These are phyloP conservation scores for Melanotus villosus DNA, from an alignment of 2,888 invertebrate genomes.

Conservation along the genomic window DNA sequence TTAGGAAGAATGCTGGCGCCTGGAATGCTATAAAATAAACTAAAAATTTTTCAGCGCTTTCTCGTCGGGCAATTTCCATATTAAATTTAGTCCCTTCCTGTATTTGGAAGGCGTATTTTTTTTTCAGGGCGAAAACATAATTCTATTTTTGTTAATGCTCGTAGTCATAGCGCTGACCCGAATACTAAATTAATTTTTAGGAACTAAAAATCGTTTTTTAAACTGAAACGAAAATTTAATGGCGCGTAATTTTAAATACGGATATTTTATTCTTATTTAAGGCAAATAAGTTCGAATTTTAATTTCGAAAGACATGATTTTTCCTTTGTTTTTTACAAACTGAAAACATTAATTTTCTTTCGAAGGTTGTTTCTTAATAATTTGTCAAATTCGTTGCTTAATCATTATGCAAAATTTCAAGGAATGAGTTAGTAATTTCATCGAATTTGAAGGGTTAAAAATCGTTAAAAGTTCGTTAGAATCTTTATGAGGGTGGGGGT, in stretches of 20 bases:
- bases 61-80: conserved; percentile 25
- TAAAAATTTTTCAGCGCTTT: conserved; percentile 16
- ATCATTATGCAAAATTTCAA: too few relatives aligned
- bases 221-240: conserved; percentile 15
- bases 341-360: too few relatives aligned
- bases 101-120: conserved; percentile 24
- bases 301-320: not conserved
- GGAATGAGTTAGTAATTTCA: too few relatives aligned
- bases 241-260: conserved; percentile 14
- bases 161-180: conserved; percentile 18
- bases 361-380: too few relatives aligned
- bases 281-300: not conserved
- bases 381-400: too few relatives aligned
- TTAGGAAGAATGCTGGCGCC: conserved; percentile 26
- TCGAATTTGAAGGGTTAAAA: too few relatives aligned
- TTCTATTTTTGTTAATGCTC: conserved; percentile 16
- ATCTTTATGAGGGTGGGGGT: too few relatives aligned
- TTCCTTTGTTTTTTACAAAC: too few relatives aligned
- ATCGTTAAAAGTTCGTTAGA: too few relatives aligned
- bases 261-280: not conserved
- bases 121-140: conserved; percentile 21
- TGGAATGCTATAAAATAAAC: conserved; percentile 27
- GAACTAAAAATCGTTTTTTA: conserved; percentile 9
- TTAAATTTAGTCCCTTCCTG: conserved; percentile 27
- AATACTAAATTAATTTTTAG: conserved; percentile 20